A percentile compares a stretch with the other conserved stretches of the same genome.
These are phyloP conservation scores for Urechis unicinctus DNA, from an alignment of 2,888 invertebrate species.

Conservation along the genomic window DNA sequence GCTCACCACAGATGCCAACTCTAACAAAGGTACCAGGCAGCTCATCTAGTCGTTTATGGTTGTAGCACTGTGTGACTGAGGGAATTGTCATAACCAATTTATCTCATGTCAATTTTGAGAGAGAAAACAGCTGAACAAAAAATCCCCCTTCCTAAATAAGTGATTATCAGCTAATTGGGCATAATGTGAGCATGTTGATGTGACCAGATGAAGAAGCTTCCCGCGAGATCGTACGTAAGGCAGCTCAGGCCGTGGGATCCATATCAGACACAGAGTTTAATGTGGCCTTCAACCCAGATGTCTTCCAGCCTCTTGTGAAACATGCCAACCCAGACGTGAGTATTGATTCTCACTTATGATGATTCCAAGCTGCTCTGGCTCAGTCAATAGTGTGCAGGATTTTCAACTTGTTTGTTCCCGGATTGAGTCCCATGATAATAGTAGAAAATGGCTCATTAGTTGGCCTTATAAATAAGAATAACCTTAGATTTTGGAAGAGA, in stretches of 20 bases:
- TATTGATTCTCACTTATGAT: too few species aligned
- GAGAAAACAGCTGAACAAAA: too few species aligned
- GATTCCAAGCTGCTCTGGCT: too few species aligned
- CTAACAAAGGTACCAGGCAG: not conserved
- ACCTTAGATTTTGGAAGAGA: too few species aligned
- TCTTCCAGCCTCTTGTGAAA: slow-evolving; percentile 87
- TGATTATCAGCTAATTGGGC: too few species aligned
- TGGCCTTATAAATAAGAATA: too few species aligned
- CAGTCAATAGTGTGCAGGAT: too few species aligned
- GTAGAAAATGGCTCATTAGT: too few species aligned
- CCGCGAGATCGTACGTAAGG: slow-evolving; percentile 75
- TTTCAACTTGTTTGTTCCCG: too few species aligned
- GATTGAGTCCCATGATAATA: too few species aligned
- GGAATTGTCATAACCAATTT: not conserved
- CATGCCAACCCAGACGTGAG: slow-evolving; percentile 59
- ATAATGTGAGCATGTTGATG: too few species aligned
- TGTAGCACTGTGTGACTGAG: not conserved
- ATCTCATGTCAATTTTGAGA: not conserved
- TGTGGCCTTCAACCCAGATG: slow-evolving; percentile 96
- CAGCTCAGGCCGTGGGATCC: slow-evolving; percentile 86
- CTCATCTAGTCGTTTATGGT: not conserved
- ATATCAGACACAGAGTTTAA: slow-evolving; percentile 93
- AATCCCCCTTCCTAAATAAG: too few species aligned
- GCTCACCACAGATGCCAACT: slow-evolving; percentile 6
- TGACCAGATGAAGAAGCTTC: slow-evolving; percentile 70